Base-by-base conservation (phyloP, 2,797 vertebrate genomes). In the Alcedo atthis region DNA sequence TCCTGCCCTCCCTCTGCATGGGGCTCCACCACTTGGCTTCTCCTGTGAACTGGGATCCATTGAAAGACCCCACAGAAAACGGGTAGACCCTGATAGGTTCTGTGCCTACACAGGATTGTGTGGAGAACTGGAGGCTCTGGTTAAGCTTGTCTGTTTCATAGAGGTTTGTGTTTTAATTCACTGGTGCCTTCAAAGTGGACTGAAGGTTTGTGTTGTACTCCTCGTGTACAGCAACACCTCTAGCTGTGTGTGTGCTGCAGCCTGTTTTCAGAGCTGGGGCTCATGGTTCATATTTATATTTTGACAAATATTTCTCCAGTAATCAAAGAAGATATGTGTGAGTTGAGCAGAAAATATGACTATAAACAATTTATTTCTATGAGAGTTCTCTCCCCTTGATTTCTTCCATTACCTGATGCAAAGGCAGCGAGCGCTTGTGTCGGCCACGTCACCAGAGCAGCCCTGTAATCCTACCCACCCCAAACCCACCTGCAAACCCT, bases 381-480 rank as follows among this genome's bases (percentile, higher is more conserved):
- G 59, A 11, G 43, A 74, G 82, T 26, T 5, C 21, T 79, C n/a
- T 66, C 74, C 16, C 93, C 97, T 92, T 96, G 94, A 96, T 97
- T 96, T 97, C 79, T 86, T 49, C 59, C 86, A 90, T 90, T 96
- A 71, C 74, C 73, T 77, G 74, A 51, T 49, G 48, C 85, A 54
- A 85, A 92, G 87, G 92, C 87, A 68, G 82, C 73, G 92, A 96
- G 94, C 94, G 94, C 97, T 89, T 87, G 87, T 79, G 94, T 80
- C 97, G 96, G 98, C 96, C 10, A 14, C 85, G 75, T 96, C 96
- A 96, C 80, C 95, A 94, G 95, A 96, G 80, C 85, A 92, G 93
- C 68, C 8, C 83, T 90, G 97, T 97, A 98, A 98, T 94, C 84
- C 28, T 95, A 98, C 93, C 96, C 89, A 48, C 88, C 15, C 79